A percentile compares a stretch with the other conserved stretches of the same genome.
Conservation (phyloP, 2,797 vertebrate species). For the Manis pentadactyla region DNA sequence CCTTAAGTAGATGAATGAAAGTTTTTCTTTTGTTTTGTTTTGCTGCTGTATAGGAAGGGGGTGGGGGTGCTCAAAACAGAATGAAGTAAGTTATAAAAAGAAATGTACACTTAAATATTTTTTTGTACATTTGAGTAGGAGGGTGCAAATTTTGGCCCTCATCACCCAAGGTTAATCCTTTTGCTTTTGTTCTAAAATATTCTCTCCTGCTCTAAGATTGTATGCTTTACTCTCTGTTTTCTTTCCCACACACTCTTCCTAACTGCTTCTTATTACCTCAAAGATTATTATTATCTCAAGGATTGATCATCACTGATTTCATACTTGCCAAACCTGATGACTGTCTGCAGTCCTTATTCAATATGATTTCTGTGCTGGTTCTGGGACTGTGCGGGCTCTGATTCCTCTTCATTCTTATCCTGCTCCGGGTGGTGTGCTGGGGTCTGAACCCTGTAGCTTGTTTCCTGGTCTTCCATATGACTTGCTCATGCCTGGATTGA, state of each 20-base stretch:
- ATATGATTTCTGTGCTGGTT: neutral
- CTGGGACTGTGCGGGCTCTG: neutral
- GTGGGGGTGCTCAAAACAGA: neutral
- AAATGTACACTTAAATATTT: neutral
- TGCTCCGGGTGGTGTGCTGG: neutral
- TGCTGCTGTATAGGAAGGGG: neutral
- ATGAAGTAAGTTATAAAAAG: neutral
- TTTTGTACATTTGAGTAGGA: neutral
- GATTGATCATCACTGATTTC: neutral
- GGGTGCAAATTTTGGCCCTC: neutral
- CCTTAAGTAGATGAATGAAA: neutral
- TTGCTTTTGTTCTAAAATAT: conserved; percentile 10
- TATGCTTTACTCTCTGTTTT: neutral
- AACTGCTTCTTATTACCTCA: neutral
- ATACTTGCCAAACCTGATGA: neutral
- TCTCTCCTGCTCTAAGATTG: neutral
- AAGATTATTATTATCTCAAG: neutral
- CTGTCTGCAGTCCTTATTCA: neutral
- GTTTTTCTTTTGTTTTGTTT: neutral
- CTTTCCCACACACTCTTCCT: neutral
- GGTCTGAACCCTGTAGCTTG: neutral
- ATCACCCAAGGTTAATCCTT: neutral
- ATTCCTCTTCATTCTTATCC: neutral
- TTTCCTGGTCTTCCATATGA: neutral
- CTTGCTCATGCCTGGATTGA: neutral